A percentile compares a stretch with the other conserved stretches of the same genome.
These are phyloP conservation scores for Fragum fragum DNA, from an alignment of 2,888 invertebrate genomes.

Conservation along the genomic window DNA sequence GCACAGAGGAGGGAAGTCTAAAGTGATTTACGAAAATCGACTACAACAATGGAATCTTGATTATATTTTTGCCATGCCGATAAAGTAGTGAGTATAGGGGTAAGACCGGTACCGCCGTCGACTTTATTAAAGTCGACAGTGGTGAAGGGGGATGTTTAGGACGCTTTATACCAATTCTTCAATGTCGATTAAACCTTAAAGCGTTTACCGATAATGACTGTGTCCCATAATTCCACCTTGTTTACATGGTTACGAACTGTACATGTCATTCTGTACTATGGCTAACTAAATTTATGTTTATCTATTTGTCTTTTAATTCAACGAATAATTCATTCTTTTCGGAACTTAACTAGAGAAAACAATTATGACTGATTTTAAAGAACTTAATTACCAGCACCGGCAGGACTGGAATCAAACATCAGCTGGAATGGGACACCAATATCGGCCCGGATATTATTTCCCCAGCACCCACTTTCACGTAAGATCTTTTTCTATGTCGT, in stretches of 20 bases:
- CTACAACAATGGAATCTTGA: no score
- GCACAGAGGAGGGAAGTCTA: no score
- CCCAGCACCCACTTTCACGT: constrained; percentile 86
- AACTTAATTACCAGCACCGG: constrained; percentile 74
- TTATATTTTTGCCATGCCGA: no score
- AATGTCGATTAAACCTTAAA: neutral
- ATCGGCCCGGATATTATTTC: constrained; percentile 86
- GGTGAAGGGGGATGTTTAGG: neutral
- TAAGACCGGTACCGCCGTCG: no score
- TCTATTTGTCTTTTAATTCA: neutral
- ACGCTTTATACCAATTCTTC: neutral
- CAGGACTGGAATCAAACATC: constrained; percentile 85
- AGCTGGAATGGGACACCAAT: constrained; percentile 86
- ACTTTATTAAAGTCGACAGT: neutral
- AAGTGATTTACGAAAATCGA: no score
- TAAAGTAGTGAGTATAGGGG: no score
- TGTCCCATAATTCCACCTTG: constrained; percentile 59
- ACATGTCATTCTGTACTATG: constrained; percentile 37
- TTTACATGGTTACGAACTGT: constrained; percentile 70
- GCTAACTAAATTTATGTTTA: neutral
- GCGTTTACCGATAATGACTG: constrained; percentile 10
- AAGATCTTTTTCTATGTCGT: constrained; percentile 29
- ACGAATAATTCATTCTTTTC: neutral
- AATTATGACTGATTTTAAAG: constrained; percentile 74
- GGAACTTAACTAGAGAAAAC: neutral